Evolutionary conservation across 2,113 vertebrate species (phyloP), one percentile per base, ranked within the genome.

Genomic region (Leptocoma aspasia): DNA sequence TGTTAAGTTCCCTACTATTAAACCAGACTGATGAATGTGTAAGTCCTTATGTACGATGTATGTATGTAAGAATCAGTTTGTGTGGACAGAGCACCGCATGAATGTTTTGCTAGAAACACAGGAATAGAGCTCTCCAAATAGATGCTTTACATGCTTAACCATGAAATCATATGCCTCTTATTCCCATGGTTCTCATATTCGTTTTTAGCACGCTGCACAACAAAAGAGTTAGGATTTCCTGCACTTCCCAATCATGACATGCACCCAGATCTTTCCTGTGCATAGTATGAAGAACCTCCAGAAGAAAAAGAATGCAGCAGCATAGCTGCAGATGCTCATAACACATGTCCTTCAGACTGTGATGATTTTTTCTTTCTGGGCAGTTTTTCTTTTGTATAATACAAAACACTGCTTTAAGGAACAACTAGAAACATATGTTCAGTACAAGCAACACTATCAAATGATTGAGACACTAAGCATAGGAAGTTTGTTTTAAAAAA

Each of bases 401-500:
- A 87, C 5, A 90, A 47, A 93, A 93, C 49, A 85, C 15, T 49
- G 52, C 50, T 80, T 82, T 93, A 90, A 92, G 90, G 50, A 82
- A 80, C 31, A 90, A 66, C 60, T 44, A 85, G 75, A 83, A 94
- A 90, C 71, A 88, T 23, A 72, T 77, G 82, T 66, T 76, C 89
- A 61, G 45, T n/a, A 60, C 61, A 85, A 94, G 39, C 18, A 83
- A 94, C n/a, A 41, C 68, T 92, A 60, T 61, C 71, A 86, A 86
- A 93, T 33, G 54, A 94, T 28, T 83, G 86, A 92, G 82, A 90
- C 1, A 4, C 59, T 76, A 94, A 69, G 75, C 44, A 87, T 76
- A 85, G 53, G 49, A 94, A 77, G 66, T 73, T 90, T 93, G 47
- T 50, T 95, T 77, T 78, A 12, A 86, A 84, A 79, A 87, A 66